Evolutionary conservation across 1,140 invertebrate species (phyloP).

Genomic region (Cylas formicarius): DNA sequence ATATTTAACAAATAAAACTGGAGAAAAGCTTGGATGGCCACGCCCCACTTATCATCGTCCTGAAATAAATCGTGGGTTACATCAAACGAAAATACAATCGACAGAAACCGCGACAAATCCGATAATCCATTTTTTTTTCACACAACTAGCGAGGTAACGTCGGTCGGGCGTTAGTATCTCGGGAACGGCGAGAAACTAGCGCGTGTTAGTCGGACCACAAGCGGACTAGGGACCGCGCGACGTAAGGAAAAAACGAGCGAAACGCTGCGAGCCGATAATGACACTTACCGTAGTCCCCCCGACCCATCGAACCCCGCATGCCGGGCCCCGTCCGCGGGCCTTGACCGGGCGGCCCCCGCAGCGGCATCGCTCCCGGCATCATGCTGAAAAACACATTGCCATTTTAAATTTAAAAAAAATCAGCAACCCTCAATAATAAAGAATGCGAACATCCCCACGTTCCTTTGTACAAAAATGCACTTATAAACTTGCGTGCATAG

Average conservation of each 20-base stretch:
- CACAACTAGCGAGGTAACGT: no score
- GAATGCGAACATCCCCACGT: not conserved
- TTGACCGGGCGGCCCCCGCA: constrained; percentile 57
- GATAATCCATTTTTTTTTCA: no score
- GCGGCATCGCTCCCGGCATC: constrained; percentile 52
- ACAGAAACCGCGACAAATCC: no score
- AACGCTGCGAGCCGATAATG: not conserved
- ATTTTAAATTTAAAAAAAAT: not conserved
- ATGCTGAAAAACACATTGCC: constrained; percentile 38
- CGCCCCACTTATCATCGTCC: no score
- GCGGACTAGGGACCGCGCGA: constrained; percentile 31
- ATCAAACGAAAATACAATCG: no score
- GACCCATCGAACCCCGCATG: constrained; percentile 69
- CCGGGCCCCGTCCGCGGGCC: constrained; percentile 44
- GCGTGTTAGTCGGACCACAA: no score
- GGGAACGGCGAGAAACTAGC: no score
- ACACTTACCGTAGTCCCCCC: constrained; percentile 78
- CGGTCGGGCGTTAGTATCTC: no score
- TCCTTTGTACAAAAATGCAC: not conserved
- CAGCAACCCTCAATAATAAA: not conserved
- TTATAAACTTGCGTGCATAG: no score
- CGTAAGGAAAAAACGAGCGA: constrained; percentile 29
- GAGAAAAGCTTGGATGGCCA: no score
- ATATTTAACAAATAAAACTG: no score
- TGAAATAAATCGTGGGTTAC: no score